These are phyloP conservation scores for Discoglossus pictus DNA, from an alignment of 2,797 vertebrate genomes.

Conservation along the genomic window DNA sequence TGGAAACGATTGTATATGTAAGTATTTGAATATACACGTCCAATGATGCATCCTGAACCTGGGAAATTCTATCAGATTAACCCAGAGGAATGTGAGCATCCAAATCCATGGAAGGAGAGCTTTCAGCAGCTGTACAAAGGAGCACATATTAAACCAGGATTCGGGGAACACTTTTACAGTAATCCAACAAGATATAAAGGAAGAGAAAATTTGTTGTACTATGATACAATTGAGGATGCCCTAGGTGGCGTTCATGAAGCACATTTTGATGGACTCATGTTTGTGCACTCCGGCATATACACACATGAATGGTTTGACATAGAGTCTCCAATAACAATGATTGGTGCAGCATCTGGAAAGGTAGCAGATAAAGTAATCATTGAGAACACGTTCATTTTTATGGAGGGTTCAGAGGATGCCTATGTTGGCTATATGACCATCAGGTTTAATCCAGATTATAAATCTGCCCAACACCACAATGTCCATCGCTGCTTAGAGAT, in stretches of 20 bases:
- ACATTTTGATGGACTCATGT: conserved; percentile 98
- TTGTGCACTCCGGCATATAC: conserved; percentile 98
- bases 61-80: conserved; percentile 99
- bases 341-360: conserved; percentile 98
- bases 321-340: conserved; percentile 98
- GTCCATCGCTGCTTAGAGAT: conserved; percentile 99
- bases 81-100: conserved; percentile 97
- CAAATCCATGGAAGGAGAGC: conserved; percentile 99
- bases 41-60: conserved; percentile 99
- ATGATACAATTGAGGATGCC: conserved; percentile 98
- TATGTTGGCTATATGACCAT: conserved; percentile 99
- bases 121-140: conserved; percentile 99
- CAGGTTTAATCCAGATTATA: conserved; percentile 98
- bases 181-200: conserved; percentile 98
- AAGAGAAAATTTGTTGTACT: conserved; percentile 99
- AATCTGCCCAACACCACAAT: conserved; percentile 98
- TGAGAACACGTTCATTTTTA: conserved; percentile 99
- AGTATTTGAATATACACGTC: conserved; percentile 98
- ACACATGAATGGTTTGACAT: conserved; percentile 99
- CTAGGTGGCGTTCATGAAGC: conserved; percentile 98
- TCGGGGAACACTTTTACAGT: conserved; percentile 99
- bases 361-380: conserved; percentile 99
- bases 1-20: conserved; percentile 99
- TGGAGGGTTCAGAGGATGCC: conserved; percentile 98
- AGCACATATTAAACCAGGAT: conserved; percentile 97